Base-by-base conservation (phyloP, 1,140 invertebrate species). In the Lordiphosa clarofinis region DNA sequence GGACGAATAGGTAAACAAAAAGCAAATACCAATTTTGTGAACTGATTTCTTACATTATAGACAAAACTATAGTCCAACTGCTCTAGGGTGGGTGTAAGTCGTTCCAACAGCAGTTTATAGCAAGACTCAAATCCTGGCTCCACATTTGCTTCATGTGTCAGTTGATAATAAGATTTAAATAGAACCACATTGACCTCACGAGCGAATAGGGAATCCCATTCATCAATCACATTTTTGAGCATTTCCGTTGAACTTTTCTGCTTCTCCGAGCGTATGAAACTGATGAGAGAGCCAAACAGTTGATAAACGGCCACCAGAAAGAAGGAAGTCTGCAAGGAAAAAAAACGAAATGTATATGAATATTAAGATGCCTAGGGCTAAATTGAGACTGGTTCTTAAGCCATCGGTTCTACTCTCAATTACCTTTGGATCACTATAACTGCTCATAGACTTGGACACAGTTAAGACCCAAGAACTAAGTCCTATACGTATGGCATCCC, bases 401-500 rank as follows among this genome's bases (percentile, higher is more conserved):
- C n/a, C n/a, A n/a, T n/a, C 15, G 3, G 15, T 15, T 15, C 8
- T 1, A 1, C 3, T 24, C 10, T 19, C 10, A 19, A 49, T 8
- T 2, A 90, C 90, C 84, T 90, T 91, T 49, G 90, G 86, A 63
- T 91, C 87, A 10, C 72, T 54, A 43, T 84, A 89, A 47, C 89
- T 56, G 31, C 74, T 38, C 36, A 88, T 87, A 0, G 89, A 91
- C 55, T 91, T 91, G 13, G 87, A 89, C 8, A 91, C 70, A 53
- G 73, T 90, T 4, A 86, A 63, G 38, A 92, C 90, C 93, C 93
- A 94, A 2, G 91, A 91, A 7, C 91, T 90, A 1, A 93, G 70
- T n/a, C 91, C 91, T 68, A 94, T 92, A 8, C 94, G 88, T 42
- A 92, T 90, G 52, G 92, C 91, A 87, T 94, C 94, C 93, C 94